Percentiles rank a stretch among this genome's conserved stretches.
Evolutionary conservation across 1,140 invertebrate genomes (phyloP).

Genomic region (Leptinotarsa texana): DNA sequence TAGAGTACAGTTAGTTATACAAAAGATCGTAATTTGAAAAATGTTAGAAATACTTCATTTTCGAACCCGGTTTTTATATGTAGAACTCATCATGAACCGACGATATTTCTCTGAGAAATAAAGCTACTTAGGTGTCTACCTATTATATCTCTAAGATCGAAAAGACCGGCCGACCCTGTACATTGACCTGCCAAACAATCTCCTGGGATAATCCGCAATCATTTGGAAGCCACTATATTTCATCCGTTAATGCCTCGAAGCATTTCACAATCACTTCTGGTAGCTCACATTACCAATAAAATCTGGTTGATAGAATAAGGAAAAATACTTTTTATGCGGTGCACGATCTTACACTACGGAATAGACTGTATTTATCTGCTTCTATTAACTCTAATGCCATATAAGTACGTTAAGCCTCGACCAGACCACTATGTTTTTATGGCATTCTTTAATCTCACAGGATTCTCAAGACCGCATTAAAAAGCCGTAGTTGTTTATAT

Average conservation of each 20-base stretch:
- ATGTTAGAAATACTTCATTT: no score
- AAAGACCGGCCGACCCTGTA: no score
- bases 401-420: constrained; percentile 34
- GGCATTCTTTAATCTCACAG: constrained; percentile 36
- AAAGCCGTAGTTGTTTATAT: constrained; percentile 35
- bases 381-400: constrained; percentile 37
- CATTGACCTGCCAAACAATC: not conserved
- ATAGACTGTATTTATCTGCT: constrained; percentile 33
- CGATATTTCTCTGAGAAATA: no score
- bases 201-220: not conserved
- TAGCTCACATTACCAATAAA: constrained; percentile 8
- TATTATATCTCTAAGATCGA: not conserved
- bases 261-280: not conserved
- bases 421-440: constrained; percentile 34
- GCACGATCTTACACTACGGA: constrained; percentile 15
- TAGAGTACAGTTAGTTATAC: no score
- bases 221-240: not conserved
- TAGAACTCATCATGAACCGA: no score
- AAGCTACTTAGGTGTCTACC: not conserved
- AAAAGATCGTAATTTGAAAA: no score
- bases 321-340: not conserved
- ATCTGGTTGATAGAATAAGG: not conserved
- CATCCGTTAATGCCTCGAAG: not conserved
- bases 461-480: constrained; percentile 35
- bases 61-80: no score